These are phyloP conservation scores for Panonychus citri DNA, from an alignment of 1,140 invertebrate species.

Conservation along the genomic window DNA sequence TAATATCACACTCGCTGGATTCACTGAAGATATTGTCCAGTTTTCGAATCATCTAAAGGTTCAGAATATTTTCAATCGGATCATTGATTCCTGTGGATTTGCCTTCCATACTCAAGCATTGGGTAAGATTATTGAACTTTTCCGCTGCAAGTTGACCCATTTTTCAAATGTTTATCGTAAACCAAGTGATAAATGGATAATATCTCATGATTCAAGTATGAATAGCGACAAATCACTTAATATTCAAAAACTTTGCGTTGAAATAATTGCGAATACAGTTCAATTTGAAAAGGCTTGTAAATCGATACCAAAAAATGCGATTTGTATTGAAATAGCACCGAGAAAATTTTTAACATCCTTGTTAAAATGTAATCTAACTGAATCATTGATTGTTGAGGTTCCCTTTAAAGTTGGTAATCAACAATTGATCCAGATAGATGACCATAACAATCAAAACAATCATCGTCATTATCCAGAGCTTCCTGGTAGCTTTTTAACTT, in stretches of 20 bases:
- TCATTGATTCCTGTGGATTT: neutral
- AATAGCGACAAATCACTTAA: too few relatives aligned
- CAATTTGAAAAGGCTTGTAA: constrained; percentile 48
- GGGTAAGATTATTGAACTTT: neutral
- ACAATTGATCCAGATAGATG: neutral
- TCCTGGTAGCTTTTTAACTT: neutral
- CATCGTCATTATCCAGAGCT: too few relatives aligned
- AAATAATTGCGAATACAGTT: constrained; percentile 15
- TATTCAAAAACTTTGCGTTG: neutral
- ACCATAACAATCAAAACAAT: neutral
- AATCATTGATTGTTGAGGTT: neutral
- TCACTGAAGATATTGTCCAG: constrained; percentile 35
- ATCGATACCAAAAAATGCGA: constrained; percentile 52
- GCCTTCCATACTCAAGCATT: neutral
- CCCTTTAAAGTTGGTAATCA: neutral
- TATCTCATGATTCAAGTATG: too few relatives aligned
- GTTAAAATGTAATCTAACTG: constrained; percentile 41
- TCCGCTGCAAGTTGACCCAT: too few relatives aligned
- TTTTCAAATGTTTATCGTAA: too few relatives aligned
- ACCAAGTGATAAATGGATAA: too few relatives aligned
- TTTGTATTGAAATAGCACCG: constrained; percentile 35
- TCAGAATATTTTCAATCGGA: neutral
- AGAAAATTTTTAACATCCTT: constrained; percentile 67
- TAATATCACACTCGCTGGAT: constrained; percentile 76
- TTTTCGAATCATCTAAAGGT: constrained; percentile 32